Percentiles rank a stretch among this genome's conserved stretches.
These are phyloP conservation scores for Taurulus bubalis DNA, from an alignment of 2,113 vertebrate species.

Conservation along the genomic window DNA sequence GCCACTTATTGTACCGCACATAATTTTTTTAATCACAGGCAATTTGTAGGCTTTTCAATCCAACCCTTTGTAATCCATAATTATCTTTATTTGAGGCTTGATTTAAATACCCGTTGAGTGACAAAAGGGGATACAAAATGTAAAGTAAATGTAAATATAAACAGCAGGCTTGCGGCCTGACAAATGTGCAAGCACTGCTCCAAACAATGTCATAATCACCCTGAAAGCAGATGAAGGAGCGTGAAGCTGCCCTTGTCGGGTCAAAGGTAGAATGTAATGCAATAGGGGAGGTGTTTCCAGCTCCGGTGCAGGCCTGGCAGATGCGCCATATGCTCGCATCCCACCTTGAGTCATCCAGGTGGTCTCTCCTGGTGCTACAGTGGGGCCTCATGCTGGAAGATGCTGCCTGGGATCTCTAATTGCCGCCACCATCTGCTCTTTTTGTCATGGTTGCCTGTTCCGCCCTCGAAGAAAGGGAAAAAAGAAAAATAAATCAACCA, in stretches of 20 bases:
- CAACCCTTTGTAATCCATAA: neutral
- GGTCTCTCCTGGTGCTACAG: slow-evolving; percentile 75
- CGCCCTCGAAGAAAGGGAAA: slow-evolving; percentile 36
- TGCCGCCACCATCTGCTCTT: slow-evolving; percentile 82
- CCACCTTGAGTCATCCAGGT: slow-evolving; percentile 82
- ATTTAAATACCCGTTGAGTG: slow-evolving; percentile 36
- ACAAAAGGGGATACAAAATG: neutral
- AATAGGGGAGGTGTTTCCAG: slow-evolving; percentile 72
- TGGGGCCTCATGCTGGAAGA: slow-evolving; percentile 76
- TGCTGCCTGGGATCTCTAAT: slow-evolving; percentile 81
- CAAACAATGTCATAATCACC: slow-evolving; percentile 21
- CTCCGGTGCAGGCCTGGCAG: slow-evolving; percentile 75
- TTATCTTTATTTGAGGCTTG: neutral
- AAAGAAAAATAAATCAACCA: slow-evolving; percentile 1
- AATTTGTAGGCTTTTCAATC: neutral
- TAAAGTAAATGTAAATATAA: neutral
- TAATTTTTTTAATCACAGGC: neutral
- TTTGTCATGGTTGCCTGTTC: slow-evolving; percentile 78
- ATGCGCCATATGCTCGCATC: slow-evolving; percentile 78
- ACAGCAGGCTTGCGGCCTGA: neutral
- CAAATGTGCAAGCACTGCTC: slow-evolving; percentile 3
- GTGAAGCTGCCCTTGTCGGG: slow-evolving; percentile 52
- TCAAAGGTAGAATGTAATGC: slow-evolving; percentile 81
- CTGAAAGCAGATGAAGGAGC: slow-evolving; percentile 18
- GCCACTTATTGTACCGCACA: neutral